Evolutionary conservation across 1,140 invertebrate species (phyloP).

Genomic region (Drosophila tristis): DNA sequence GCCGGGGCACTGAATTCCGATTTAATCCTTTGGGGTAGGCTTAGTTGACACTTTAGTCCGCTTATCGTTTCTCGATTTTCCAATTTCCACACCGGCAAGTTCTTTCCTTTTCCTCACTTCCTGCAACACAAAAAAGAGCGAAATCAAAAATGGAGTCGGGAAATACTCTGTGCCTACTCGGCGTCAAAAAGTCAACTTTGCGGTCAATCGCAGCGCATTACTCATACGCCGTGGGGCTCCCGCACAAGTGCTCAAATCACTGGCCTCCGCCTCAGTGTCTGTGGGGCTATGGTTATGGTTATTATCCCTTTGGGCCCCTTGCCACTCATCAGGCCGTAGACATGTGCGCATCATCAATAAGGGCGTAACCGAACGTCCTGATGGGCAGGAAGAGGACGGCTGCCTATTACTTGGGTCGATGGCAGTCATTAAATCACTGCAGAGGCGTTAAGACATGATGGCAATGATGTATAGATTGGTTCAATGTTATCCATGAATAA

Average conservation of each 20-base stretch:
- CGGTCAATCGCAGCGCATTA: constrained; percentile 59
- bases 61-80: constrained; percentile 7
- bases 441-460: constrained; percentile 20
- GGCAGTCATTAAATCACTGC: constrained; percentile 63
- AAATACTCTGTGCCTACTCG: constrained; percentile 18
- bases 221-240: constrained; percentile 56
- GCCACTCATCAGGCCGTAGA: constrained; percentile 61
- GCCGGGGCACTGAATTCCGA: background rate
- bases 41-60: constrained; percentile 20
- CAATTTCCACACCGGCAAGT: constrained; percentile 19
- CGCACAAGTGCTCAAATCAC: constrained; percentile 46
- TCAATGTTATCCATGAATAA: constrained; percentile 37
- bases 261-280: constrained; percentile 11
- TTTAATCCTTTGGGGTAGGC: background rate
- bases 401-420: constrained; percentile 49
- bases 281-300: constrained; percentile 45
- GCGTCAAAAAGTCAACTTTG: constrained; percentile 60
- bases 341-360: constrained; percentile 56
- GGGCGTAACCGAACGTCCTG: constrained; percentile 34
- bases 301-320: constrained; percentile 76
- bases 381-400: background rate
- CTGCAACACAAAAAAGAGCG: background rate
- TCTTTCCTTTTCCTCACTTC: background rate
- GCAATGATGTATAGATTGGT: constrained; percentile 14
- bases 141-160: constrained; percentile 33